These are phyloP conservation scores for Lampris incognitus DNA, from an alignment of 2,113 vertebrate species.

Conservation along the genomic window DNA sequence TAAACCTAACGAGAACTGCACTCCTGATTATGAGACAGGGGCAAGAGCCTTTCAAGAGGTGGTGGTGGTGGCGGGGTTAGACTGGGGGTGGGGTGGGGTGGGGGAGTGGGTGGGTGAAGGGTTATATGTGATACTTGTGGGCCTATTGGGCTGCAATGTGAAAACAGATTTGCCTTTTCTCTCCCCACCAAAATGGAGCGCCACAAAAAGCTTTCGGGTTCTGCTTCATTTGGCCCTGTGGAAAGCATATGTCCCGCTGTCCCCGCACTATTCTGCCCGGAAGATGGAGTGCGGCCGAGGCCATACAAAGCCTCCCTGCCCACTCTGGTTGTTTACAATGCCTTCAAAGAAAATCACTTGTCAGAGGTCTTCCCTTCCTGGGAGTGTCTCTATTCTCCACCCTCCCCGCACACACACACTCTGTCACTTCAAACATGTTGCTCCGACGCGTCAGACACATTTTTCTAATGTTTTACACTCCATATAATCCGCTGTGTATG, in stretches of 20 bases:
- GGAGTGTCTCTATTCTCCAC: slow-evolving; percentile 84
- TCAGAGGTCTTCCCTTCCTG: slow-evolving; percentile 87
- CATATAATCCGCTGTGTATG: slow-evolving; percentile 91
- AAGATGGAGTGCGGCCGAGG: slow-evolving; percentile 85
- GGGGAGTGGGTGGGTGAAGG: slow-evolving; percentile 42
- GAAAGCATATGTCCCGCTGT: slow-evolving; percentile 96
- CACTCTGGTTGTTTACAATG: slow-evolving; percentile 85
- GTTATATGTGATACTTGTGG: slow-evolving; percentile 76
- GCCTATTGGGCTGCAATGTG: slow-evolving; percentile 57
- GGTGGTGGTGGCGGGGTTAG: slow-evolving; percentile 15
- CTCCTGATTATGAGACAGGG: slow-evolving; percentile 56
- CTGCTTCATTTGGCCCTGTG: slow-evolving; percentile 91
- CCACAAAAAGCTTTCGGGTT: slow-evolving; percentile 88
- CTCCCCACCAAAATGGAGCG: slow-evolving; percentile 82
- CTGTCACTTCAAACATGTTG: slow-evolving; percentile 83
- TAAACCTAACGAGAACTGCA: slow-evolving; percentile 62
- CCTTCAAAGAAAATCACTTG: slow-evolving; percentile 92
- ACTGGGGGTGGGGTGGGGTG: background rate
- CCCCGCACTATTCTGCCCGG: slow-evolving; percentile 82
- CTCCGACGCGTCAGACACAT: slow-evolving; percentile 89
- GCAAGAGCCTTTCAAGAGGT: slow-evolving; percentile 52
- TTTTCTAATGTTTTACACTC: slow-evolving; percentile 95
- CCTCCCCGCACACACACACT: slow-evolving; percentile 73
- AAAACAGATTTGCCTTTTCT: slow-evolving; percentile 79
- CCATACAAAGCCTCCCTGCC: slow-evolving; percentile 85